Conservation (phyloP, 2,888 invertebrate genomes). For the Drosophila buzzatii region DNA sequence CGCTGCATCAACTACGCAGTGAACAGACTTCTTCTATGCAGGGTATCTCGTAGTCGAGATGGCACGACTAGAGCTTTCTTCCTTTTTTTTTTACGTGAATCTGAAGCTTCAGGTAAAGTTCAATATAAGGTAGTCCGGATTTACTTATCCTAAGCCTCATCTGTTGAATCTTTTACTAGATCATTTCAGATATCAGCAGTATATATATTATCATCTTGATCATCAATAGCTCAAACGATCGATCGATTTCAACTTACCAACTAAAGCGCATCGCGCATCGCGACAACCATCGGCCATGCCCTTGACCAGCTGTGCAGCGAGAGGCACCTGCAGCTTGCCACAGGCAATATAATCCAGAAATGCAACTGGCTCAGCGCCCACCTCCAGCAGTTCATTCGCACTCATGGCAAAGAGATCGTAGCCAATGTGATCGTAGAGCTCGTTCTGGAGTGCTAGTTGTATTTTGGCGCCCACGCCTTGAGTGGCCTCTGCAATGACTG, state of each 20-base stretch:
- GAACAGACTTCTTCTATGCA: too few species aligned
- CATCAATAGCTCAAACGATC: not conserved
- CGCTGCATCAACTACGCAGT: too few species aligned
- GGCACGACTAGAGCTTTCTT: too few species aligned
- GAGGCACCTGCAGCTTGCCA: constrained; percentile 91
- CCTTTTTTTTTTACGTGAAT: too few species aligned
- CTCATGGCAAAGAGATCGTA: constrained; percentile 99
- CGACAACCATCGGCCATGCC: constrained; percentile 96
- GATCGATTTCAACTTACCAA: constrained; percentile 88
- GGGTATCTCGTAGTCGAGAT: too few species aligned
- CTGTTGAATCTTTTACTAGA: too few species aligned
- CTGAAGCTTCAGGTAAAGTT: too few species aligned
- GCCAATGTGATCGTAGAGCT: constrained; percentile 93
- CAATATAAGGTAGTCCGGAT: too few species aligned
- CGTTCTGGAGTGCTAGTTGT: constrained; percentile 93
- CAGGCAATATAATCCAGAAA: constrained; percentile 99
- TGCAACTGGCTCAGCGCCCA: constrained; percentile 97
- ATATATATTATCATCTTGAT: not conserved
- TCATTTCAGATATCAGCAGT: too few species aligned
- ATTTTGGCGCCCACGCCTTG: constrained; percentile 99
- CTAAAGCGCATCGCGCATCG: constrained; percentile 93
- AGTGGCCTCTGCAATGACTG: constrained; percentile 96
- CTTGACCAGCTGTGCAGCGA: constrained; percentile 91
- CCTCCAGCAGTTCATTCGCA: constrained; percentile 97
- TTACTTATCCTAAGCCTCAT: too few species aligned